Evolutionary conservation across 1,140 invertebrate species (phyloP), one percentile per base, ranked within the genome.

Genomic region (Anthonomus grandis): DNA sequence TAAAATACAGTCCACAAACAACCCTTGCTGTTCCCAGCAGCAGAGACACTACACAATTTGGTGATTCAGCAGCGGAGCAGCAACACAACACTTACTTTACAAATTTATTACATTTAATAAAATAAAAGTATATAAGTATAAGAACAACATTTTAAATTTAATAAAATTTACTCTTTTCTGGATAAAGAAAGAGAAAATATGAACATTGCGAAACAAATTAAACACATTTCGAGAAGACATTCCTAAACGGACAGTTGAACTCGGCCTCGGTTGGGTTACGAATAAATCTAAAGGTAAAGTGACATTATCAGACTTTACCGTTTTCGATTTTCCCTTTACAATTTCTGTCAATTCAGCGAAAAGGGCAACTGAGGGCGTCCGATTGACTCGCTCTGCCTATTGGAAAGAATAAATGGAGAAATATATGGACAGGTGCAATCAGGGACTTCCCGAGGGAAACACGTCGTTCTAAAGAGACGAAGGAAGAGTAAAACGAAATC

Each of bases 371-470:
- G 19, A 37, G 34, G 49, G 52, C 47, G 23, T 34, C 56, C 63
- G 52, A 59, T 51, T 42, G 53, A 52, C 51, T 56, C 46, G 36
- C 38, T 36, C 39, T 49, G 57, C 49, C 57, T 44, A 37, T 58
- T 39, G 46, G 57, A 31, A 53, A 59, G 55, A 60, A 65, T 65
- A 64, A 65, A 67, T 64, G 61, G 62, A 50, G 60, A 64, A 64
- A 66, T 69, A 62, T 67, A 69, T 67, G 64, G 67, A 69, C 68
- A 69, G 68, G 68, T 69, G 64, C 66, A 69, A 69, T 69, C 67
- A 67, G 64, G 59, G 53, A 59, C 48, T 44, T 66, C 67, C 64
- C 60, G 27, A 57, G 67, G 66, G 66, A 67, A 58, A 68, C 62
- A 63, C 66, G 66, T 69, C 66, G n/a, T n/a, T n/a, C n/a, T n/a